Conservation (phyloP, 2,888 invertebrate species). For the Chymomyza caudatula region DNA sequence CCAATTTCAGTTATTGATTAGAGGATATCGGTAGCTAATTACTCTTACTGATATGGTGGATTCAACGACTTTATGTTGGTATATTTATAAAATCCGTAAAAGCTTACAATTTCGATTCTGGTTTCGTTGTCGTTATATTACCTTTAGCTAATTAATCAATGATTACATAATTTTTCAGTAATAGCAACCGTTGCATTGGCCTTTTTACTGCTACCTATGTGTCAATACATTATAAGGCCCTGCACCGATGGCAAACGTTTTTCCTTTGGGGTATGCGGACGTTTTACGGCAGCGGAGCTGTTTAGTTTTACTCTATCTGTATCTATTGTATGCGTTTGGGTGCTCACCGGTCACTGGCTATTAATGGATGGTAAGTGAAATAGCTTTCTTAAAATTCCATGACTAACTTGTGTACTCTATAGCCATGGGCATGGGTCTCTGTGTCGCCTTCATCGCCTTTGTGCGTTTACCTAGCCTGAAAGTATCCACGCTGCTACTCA, state of each 20-base stretch:
- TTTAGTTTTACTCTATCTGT: conserved; percentile 94
- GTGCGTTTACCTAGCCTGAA: conserved; percentile 97
- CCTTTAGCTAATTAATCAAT: background rate
- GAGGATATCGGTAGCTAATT: too few relatives aligned
- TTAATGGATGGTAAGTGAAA: conserved; percentile 91
- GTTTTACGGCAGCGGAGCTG: conserved; percentile 96
- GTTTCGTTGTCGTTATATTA: background rate
- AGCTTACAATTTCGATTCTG: too few relatives aligned
- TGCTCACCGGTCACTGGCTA: conserved; percentile 98
- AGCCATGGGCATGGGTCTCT: conserved; percentile 99
- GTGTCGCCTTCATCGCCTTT: conserved; percentile 98
- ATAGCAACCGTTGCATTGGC: conserved; percentile 98
- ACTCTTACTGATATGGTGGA: too few relatives aligned
- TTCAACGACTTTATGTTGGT: too few relatives aligned
- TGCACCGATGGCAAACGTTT: conserved; percentile 91
- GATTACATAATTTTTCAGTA: conserved; percentile 80
- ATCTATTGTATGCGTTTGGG: conserved; percentile 97
- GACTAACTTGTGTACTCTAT: conserved; percentile 57
- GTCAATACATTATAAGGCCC: conserved; percentile 94
- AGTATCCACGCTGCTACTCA: conserved; percentile 94
- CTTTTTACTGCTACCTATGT: conserved; percentile 96
- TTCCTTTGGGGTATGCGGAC: conserved; percentile 93
- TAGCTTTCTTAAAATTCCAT: background rate
- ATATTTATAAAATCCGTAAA: too few relatives aligned
- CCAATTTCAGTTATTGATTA: too few relatives aligned